Percentiles rank a stretch among this genome's conserved stretches.
phyloP scores from a whole-genome alignment of 1,140 invertebrate genomes.

The Drosophila gunungcola region DNA sequence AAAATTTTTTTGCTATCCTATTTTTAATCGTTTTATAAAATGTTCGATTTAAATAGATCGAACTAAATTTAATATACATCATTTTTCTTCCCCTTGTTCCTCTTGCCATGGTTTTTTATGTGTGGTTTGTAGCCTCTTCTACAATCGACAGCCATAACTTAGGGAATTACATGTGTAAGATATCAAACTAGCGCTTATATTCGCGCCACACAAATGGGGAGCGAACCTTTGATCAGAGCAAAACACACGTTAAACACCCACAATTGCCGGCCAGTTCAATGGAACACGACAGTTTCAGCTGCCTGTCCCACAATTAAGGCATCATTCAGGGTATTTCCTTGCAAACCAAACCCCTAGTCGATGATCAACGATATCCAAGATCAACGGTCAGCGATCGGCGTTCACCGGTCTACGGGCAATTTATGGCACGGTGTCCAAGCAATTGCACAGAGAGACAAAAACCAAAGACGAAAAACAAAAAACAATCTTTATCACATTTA shows the following conservation, averaged over 20 bases:
- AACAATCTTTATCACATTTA: conserved; percentile 81
- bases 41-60: too few relatives aligned
- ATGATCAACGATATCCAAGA: conserved; percentile 27
- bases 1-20: too few relatives aligned
- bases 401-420: conserved; percentile 52
- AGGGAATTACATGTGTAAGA: conserved; percentile 52
- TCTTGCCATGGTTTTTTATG: too few relatives aligned
- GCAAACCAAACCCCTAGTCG: conserved; percentile 21
- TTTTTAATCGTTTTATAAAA: too few relatives aligned
- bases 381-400: conserved; percentile 40
- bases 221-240: conserved; percentile 15
- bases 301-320: conserved; percentile 72
- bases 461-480: conserved; percentile 64
- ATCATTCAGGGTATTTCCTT: conserved; percentile 70
- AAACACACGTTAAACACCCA: conserved; percentile 67
- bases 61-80: too few relatives aligned
- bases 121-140: too few relatives aligned
- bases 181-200: not conserved
- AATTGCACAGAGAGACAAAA: conserved; percentile 64
- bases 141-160: conserved; percentile 10
- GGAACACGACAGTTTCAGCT: conserved; percentile 64
- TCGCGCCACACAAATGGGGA: conserved; percentile 12
- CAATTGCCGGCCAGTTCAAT: conserved; percentile 57
- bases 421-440: conserved; percentile 66
- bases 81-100: too few relatives aligned